These are phyloP conservation scores for Trisateles emortualis DNA, from an alignment of 2,888 invertebrate genomes.

Conservation along the genomic window DNA sequence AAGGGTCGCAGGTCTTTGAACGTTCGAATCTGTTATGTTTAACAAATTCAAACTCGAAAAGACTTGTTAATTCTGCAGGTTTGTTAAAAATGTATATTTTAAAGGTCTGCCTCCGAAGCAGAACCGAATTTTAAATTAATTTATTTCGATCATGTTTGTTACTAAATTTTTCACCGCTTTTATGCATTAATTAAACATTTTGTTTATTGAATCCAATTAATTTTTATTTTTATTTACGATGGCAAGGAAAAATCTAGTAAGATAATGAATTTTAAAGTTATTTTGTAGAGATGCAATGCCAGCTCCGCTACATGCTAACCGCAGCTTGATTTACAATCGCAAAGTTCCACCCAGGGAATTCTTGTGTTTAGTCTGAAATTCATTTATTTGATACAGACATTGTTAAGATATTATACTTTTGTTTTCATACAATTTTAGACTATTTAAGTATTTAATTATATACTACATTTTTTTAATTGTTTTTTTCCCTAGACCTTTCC, in stretches of 20 bases:
- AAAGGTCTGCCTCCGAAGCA: slow-evolving; percentile 11
- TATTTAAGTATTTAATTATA: no score
- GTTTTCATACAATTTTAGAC: no score
- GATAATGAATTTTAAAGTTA: slow-evolving; percentile 16
- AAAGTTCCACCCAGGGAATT: slow-evolving; percentile 29
- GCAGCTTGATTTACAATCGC: slow-evolving; percentile 34
- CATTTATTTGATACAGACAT: no score
- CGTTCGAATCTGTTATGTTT: slow-evolving; percentile 35
- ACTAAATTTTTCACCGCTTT: slow-evolving; percentile 6
- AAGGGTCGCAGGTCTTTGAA: slow-evolving; percentile 33
- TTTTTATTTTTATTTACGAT: slow-evolving; percentile 19
- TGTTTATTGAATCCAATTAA: slow-evolving; percentile 2
- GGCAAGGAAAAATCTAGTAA: slow-evolving; percentile 5
- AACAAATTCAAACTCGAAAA: slow-evolving; percentile 29
- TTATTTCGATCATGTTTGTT: slow-evolving; percentile 24
- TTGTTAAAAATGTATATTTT: slow-evolving; percentile 22
- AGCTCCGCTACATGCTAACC: slow-evolving; percentile 35
- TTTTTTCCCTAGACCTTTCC: no score
- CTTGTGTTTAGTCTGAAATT: slow-evolving; percentile 35
- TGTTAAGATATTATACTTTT: not conserved
- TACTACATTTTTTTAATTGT: no score
- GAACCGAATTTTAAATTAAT: slow-evolving; percentile 19
- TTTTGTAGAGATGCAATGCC: slow-evolving; percentile 16
- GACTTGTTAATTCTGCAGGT: slow-evolving; percentile 31
- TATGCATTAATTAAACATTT: slow-evolving; percentile 7